Evolutionary conservation across 2,888 invertebrate species (phyloP).

Genomic region (Lathronympha strigana): DNA sequence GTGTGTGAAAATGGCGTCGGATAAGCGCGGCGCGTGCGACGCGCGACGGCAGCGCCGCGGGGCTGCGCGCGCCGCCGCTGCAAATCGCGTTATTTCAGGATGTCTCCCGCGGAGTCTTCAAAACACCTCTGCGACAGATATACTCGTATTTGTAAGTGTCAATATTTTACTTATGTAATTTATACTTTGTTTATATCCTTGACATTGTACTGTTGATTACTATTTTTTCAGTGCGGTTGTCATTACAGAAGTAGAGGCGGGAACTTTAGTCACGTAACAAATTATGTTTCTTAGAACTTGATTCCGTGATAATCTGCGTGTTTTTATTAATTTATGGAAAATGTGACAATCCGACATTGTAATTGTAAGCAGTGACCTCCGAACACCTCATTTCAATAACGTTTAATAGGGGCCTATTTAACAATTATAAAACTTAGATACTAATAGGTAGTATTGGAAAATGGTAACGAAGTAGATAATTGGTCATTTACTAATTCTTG

Average conservation of each 20-base stretch:
- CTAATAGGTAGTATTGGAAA: not conserved
- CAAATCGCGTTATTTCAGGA: constrained; percentile 83
- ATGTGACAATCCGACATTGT: not conserved
- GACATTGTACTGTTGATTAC: constrained; percentile 18
- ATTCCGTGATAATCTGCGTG: constrained; percentile 9
- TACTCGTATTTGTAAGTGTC: no score
- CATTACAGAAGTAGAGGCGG: not conserved
- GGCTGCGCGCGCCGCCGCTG: constrained; percentile 66
- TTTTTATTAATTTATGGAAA: not conserved
- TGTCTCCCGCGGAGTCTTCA: constrained; percentile 82
- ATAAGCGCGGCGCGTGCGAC: constrained; percentile 62
- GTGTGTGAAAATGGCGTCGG: constrained; percentile 82
- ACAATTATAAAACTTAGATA: no score
- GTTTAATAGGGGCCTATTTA: no score
- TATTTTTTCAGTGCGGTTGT: not conserved
- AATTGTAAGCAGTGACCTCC: constrained; percentile 19
- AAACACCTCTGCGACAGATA: constrained; percentile 64
- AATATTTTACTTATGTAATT: constrained; percentile 34
- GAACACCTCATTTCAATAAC: not conserved
- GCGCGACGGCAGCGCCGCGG: constrained; percentile 72
- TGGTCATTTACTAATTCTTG: not conserved
- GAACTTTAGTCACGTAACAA: not conserved
- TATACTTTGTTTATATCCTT: constrained; percentile 21
- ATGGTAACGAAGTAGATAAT: not conserved
- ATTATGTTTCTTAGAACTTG: constrained; percentile 10